A percentile compares a stretch with the other conserved stretches of the same genome.
phyloP scores from a whole-genome alignment of 2,888 invertebrate genomes.

The Galeopsomyia nigrocyanea region DNA sequence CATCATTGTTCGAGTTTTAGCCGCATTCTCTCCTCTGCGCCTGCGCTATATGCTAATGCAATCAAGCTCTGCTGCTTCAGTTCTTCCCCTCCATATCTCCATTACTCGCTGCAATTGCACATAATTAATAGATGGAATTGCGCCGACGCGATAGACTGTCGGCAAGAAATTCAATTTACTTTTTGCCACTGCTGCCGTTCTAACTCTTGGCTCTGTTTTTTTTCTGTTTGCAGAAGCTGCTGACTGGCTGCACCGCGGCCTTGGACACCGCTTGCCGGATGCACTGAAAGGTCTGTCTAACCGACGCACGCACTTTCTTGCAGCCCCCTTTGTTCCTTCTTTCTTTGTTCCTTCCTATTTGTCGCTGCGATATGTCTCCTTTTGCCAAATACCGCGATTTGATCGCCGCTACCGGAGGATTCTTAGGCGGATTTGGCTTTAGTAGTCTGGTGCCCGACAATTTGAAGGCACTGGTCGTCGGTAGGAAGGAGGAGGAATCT shows the following conservation, averaged over 20 bases:
- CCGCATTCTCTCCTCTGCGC: background rate
- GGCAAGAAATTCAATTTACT: too few relatives aligned
- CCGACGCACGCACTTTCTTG: background rate
- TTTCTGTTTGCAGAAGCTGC: slow-evolving; percentile 48
- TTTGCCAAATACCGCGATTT: too few relatives aligned
- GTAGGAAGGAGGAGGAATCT: too few relatives aligned
- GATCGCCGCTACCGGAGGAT: background rate
- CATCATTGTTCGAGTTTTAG: too few relatives aligned
- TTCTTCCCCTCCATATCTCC: background rate
- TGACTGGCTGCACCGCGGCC: slow-evolving; percentile 30
- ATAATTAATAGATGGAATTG: too few relatives aligned
- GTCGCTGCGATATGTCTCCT: too few relatives aligned
- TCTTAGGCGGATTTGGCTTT: background rate
- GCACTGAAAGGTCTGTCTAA: slow-evolving; percentile 10
- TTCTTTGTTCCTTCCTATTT: too few relatives aligned
- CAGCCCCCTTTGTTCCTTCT: background rate
- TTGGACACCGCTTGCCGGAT: slow-evolving; percentile 29
- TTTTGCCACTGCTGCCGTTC: background rate
- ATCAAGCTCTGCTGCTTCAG: slow-evolving; percentile 39
- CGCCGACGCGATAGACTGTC: too few relatives aligned
- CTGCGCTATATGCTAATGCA: slow-evolving; percentile 1
- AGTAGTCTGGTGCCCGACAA: too few relatives aligned
- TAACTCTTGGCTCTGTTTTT: slow-evolving; percentile 30
- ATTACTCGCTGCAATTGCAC: too few relatives aligned
- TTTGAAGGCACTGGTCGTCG: too few relatives aligned